Conservation (phyloP, 2,797 vertebrate species). For the Tenualosa ilisha region DNA sequence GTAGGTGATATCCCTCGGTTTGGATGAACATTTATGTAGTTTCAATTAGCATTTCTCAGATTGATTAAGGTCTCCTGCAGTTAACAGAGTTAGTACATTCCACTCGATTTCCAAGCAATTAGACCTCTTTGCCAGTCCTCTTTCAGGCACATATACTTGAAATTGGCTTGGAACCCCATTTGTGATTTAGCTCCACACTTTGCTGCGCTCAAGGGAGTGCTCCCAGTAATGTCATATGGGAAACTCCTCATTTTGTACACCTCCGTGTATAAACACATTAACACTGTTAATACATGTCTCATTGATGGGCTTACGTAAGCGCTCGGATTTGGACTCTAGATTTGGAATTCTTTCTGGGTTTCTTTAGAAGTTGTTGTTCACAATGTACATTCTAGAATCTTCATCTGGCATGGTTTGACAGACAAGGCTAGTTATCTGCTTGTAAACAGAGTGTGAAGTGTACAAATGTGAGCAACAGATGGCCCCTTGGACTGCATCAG, state of each 20-base stretch:
- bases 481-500: too few species aligned
- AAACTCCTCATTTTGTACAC: neutral
- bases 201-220: neutral
- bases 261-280: neutral
- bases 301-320: neutral
- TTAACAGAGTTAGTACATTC: constrained; percentile 56
- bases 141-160: constrained; percentile 50
- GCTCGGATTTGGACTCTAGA: neutral
- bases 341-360: neutral
- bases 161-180: constrained; percentile 11
- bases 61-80: constrained; percentile 51
- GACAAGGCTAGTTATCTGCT: too few species aligned
- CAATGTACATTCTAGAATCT: too few species aligned
- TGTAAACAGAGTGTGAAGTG: too few species aligned
- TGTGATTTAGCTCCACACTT: constrained; percentile 31
- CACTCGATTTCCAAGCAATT: constrained; percentile 56
- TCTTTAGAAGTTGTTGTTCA: too few species aligned
- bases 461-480: too few species aligned
- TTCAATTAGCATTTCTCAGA: constrained; percentile 46
- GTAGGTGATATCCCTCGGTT: constrained; percentile 30
- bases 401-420: too few species aligned
- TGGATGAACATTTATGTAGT: constrained; percentile 51
- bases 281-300: neutral
- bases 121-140: constrained; percentile 29
- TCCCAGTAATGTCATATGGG: neutral